Conservation (phyloP, 1,140 invertebrate species). For the Tribolium madens region DNA sequence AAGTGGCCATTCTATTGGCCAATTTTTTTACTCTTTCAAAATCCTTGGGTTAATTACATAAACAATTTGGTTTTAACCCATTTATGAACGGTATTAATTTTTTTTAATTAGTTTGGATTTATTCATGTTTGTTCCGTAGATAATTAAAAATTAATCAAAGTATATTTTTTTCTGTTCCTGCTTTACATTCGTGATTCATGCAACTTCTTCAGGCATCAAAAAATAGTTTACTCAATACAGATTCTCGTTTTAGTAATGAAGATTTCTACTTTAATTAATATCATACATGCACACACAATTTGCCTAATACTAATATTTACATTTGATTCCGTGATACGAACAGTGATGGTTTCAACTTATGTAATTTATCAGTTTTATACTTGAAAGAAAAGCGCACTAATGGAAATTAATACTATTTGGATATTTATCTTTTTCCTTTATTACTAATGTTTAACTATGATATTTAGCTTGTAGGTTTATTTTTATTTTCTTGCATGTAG, state of each 20-base stretch:
- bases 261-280: conserved; percentile 18
- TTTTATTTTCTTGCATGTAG: neutral
- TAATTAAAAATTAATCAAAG: conserved; percentile 8
- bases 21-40: neutral
- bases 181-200: conserved; percentile 4
- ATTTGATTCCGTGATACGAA: neutral
- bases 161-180: neutral
- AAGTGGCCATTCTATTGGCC: neutral
- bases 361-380: neutral
- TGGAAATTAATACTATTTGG: too few relatives aligned
- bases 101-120: neutral
- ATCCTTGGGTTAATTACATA: neutral
- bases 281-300: neutral
- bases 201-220: conserved; percentile 12
- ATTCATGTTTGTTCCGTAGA: neutral
- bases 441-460: neutral
- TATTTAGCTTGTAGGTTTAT: neutral
- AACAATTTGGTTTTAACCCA: too few relatives aligned
- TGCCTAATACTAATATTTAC: neutral
- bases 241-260: neutral
- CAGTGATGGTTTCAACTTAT: neutral
- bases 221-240: conserved; percentile 7
- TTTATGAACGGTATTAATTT: too few relatives aligned
- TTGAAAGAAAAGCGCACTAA: neutral
- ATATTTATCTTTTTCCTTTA: neutral